These are phyloP conservation scores for Orchesellides sinensis DNA, from an alignment of 2,888 invertebrate species.

Conservation along the genomic window DNA sequence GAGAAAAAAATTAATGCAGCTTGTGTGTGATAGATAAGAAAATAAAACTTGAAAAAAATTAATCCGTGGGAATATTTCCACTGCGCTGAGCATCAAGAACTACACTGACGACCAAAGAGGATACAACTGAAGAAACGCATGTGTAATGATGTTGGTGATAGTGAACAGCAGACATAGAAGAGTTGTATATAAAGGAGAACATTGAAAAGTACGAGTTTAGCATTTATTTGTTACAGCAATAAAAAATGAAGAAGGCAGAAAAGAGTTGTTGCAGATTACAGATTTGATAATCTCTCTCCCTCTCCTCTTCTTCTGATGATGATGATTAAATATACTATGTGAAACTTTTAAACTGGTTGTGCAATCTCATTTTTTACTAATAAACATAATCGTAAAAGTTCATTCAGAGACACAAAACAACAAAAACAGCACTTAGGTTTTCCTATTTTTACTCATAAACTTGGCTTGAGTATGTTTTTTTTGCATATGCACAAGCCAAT, in stretches of 20 bases:
- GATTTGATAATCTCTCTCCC: conserved; percentile 27
- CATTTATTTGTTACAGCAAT: background rate
- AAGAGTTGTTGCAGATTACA: background rate
- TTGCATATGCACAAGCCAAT: background rate
- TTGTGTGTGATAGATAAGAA: conserved; percentile 1
- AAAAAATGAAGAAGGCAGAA: background rate
- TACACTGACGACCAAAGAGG: too few species aligned
- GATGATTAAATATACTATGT: conserved; percentile 8
- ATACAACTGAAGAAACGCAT: too few species aligned
- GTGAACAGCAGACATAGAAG: background rate
- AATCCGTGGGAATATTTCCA: conserved; percentile 56
- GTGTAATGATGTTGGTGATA: conserved; percentile 14
- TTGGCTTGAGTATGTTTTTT: background rate
- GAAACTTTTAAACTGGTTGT: conserved; percentile 51
- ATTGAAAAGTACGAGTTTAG: too few species aligned
- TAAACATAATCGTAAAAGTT: conserved; percentile 12
- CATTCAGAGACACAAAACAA: background rate
- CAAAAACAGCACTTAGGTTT: background rate
- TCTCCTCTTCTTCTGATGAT: conserved; percentile 3
- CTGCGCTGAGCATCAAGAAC: too few species aligned
- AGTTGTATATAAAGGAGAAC: conserved; percentile 24
- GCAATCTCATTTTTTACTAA: conserved; percentile 25
- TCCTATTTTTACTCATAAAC: background rate
- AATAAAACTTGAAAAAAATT: conserved; percentile 21
- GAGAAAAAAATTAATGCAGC: conserved; percentile 5